These are phyloP conservation scores for Streblospio benedicti DNA, from an alignment of 1,140 invertebrate genomes.

Conservation along the genomic window DNA sequence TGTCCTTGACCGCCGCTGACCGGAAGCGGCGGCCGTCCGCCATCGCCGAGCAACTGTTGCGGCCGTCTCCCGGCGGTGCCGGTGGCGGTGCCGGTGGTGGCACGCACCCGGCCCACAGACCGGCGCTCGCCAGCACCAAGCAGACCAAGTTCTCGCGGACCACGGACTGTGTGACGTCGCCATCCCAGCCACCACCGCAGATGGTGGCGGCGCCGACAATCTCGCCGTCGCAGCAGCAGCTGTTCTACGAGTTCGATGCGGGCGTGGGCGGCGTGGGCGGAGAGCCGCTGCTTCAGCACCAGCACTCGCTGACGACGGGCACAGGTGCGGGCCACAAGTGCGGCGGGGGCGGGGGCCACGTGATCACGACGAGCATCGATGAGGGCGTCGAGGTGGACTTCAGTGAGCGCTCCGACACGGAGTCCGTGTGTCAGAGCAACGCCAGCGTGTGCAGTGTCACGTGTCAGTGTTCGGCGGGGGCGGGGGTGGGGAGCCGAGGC, in stretches of 20 bases:
- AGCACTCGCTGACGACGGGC: constrained; percentile 3
- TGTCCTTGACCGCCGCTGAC: constrained; percentile 46
- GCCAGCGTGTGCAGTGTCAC: neutral
- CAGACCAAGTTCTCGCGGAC: constrained; percentile 35
- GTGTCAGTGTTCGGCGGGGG: neutral
- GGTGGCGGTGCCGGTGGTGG: constrained; percentile 32
- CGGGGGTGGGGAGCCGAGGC: neutral
- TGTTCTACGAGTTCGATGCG: constrained; percentile 20
- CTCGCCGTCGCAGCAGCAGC: neutral
- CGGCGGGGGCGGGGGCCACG: constrained; percentile 20
- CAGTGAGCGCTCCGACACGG: constrained; percentile 25
- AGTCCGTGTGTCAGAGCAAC: constrained; percentile 6
- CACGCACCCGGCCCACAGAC: constrained; percentile 21
- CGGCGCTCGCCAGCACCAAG: constrained; percentile 28
- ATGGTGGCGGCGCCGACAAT: constrained; percentile 9
- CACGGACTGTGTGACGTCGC: constrained; percentile 39
- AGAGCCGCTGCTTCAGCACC: neutral
- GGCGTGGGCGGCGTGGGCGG: neutral
- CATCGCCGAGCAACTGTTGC: constrained; percentile 21
- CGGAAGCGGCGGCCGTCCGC: constrained; percentile 28
- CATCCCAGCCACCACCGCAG: constrained; percentile 24
- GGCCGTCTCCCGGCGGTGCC: constrained; percentile 10
- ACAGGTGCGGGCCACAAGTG: constrained; percentile 6
- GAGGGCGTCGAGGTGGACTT: constrained; percentile 50
- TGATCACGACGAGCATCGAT: constrained; percentile 48